Evolutionary conservation across 2,888 invertebrate genomes (phyloP), one percentile per base, ranked within the genome.

Genomic region (Hirtodrosophila alboralis): DNA sequence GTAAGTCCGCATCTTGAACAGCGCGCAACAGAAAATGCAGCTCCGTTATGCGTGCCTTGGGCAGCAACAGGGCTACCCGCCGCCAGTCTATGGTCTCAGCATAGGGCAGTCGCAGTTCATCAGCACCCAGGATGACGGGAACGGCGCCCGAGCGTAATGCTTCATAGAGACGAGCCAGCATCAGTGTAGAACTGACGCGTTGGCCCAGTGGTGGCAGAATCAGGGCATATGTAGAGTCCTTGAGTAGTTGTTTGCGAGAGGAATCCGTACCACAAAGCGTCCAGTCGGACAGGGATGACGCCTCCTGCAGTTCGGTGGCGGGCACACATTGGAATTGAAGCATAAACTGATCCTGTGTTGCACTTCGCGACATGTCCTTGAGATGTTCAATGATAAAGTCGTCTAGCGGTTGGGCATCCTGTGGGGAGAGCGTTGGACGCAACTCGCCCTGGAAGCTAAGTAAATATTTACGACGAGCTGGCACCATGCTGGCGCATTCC

Each of bases 11-110:
- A 89, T 98, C 98, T 0, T 95, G 93, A 58, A 97, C 93, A 0
- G 98, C 95, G 16, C 97, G 93, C 53, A 98, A 89, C 7, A 98
- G 91, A 86, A 97, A 97, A 89, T 98, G 98, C 71, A 99, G 91
- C 90, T 99, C 99, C 0, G 97, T 95, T 3, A 96, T 94, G 38
- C 97, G 92, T 0, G 96, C 94, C 85, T 94, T 94, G 0, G 96
- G 95, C 26, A 96, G 76, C 53, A 94, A 91, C 23, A 96, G 88
- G 0, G 92, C 93, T 1, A 94, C 93, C 41, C 94, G 93, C 21
- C 93, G 92, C 96, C 96, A 96, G 74, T 94, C 94, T 40, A 96
- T 92, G 0, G 96, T 96, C 90, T 98, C 98, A 41, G 93, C 93
- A 87, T 95, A 98, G 0, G 98, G 97, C 41, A 98, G 89, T 30